phyloP scores from a whole-genome alignment of 35 echinoderm and acorn worm species.

The Eucidaris tribuloides region DNA sequence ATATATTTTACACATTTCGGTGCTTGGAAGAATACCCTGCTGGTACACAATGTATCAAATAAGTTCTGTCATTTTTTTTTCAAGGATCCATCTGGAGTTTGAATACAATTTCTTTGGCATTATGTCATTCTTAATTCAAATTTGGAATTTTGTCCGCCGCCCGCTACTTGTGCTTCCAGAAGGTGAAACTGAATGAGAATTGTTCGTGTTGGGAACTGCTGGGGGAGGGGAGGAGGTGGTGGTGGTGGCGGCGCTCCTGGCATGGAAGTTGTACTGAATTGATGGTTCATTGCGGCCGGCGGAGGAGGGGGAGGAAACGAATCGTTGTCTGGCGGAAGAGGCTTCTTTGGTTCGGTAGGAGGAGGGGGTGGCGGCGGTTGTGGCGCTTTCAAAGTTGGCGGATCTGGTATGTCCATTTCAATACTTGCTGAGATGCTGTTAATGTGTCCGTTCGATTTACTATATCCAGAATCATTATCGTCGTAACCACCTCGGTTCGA shows the following conservation, averaged over 20 bases:
- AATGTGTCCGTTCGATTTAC: not conserved
- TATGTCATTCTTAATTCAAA: too few species aligned
- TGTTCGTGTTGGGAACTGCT: not conserved
- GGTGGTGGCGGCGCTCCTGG: not conserved
- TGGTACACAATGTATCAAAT: too few species aligned
- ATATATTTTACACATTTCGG: too few species aligned
- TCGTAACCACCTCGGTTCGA: not conserved
- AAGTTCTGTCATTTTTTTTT: too few species aligned
- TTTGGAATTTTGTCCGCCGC: too few species aligned
- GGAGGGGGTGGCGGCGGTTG: conserved; percentile 2
- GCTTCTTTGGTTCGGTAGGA: not conserved
- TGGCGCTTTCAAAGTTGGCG: not conserved
- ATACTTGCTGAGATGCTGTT: not conserved
- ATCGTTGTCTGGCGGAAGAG: not conserved
- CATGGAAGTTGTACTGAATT: too few species aligned
- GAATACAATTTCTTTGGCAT: too few species aligned
- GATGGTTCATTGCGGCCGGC: too few species aligned
- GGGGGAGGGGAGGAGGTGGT: not conserved
- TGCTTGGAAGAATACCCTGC: too few species aligned
- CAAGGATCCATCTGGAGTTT: too few species aligned
- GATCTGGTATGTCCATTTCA: not conserved
- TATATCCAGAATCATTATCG: not conserved
- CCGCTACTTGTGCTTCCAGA: not conserved
- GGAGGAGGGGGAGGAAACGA: too few species aligned
- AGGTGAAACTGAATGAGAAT: not conserved